These are phyloP conservation scores for Eutolmus rufibarbis DNA, from an alignment of 2,888 invertebrate species.

Conservation along the genomic window DNA sequence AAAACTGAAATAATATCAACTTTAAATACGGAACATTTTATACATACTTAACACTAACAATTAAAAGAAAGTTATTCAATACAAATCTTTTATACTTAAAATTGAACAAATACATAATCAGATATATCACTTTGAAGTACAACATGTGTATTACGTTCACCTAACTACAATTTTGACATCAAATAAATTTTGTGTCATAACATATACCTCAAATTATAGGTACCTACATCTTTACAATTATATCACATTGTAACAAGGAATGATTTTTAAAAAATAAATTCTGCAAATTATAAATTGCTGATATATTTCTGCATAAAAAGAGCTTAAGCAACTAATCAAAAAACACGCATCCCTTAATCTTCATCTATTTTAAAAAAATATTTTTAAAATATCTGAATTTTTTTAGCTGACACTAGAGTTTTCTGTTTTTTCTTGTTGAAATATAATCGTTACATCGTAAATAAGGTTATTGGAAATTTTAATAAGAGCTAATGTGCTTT, in stretches of 20 bases:
- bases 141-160: background rate
- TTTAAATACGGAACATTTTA: background rate
- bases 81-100: background rate
- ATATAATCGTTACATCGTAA: background rate
- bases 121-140: background rate
- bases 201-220: background rate
- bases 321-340: slow-evolving; percentile 12
- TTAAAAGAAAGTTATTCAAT: background rate
- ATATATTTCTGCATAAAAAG: background rate
- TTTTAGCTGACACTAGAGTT: slow-evolving; percentile 14
- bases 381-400: background rate
- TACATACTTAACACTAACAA: background rate
- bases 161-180: background rate
- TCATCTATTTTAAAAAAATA: slow-evolving; percentile 1
- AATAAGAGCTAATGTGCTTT: background rate
- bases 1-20: background rate
- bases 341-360: background rate
- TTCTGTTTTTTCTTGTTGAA: background rate
- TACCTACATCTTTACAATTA: background rate
- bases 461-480: background rate
- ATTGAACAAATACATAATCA: background rate
- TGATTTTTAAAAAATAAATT: background rate
- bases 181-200: background rate
- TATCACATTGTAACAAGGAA: background rate
- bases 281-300: background rate